These are phyloP conservation scores for Sinocyclocheilus anshuiensis DNA, from an alignment of 2,113 vertebrate genomes.

Conservation along the genomic window DNA sequence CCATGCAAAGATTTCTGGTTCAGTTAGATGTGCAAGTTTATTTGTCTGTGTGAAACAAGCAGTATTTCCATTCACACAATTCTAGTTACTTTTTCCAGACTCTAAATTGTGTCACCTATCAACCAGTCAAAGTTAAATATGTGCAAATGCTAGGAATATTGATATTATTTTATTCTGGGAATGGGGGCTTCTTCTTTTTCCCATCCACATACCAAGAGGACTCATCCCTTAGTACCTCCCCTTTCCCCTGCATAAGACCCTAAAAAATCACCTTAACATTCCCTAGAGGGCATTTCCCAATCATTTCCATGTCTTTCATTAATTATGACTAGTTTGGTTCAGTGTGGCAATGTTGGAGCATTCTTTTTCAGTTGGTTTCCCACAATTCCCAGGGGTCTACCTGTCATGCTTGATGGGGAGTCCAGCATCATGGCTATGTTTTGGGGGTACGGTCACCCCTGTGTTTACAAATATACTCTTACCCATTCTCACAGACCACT, in stretches of 20 bases:
- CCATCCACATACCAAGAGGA: conserved; percentile 32
- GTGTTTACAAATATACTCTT: conserved; percentile 10
- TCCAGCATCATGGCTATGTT: conserved; percentile 39
- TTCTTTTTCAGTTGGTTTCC: conserved; percentile 26
- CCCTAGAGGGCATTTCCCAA: conserved; percentile 49
- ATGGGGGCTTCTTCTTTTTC: not conserved
- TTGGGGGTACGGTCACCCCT: conserved; percentile 27
- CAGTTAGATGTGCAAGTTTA: not conserved
- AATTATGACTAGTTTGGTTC: conserved; percentile 40
- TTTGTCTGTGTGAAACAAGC: conserved; percentile 24
- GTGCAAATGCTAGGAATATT: not conserved
- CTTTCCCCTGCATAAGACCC: conserved; percentile 10
- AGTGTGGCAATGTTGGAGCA: not conserved
- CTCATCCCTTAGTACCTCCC: conserved; percentile 1
- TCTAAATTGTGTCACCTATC: not conserved
- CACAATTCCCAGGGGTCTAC: conserved; percentile 42
- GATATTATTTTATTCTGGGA: conserved; percentile 28
- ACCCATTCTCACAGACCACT: conserved; percentile 46
- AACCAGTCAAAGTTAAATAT: not conserved
- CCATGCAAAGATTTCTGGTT: not conserved
- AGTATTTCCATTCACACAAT: not conserved
- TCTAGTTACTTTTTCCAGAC: not conserved
- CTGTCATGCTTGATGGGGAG: conserved; percentile 51
- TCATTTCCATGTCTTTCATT: conserved; percentile 34
- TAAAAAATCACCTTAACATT: conserved; percentile 43